Base-by-base conservation (phyloP, 2,797 vertebrate species). In the Pseudochaenichthys georgianus region DNA sequence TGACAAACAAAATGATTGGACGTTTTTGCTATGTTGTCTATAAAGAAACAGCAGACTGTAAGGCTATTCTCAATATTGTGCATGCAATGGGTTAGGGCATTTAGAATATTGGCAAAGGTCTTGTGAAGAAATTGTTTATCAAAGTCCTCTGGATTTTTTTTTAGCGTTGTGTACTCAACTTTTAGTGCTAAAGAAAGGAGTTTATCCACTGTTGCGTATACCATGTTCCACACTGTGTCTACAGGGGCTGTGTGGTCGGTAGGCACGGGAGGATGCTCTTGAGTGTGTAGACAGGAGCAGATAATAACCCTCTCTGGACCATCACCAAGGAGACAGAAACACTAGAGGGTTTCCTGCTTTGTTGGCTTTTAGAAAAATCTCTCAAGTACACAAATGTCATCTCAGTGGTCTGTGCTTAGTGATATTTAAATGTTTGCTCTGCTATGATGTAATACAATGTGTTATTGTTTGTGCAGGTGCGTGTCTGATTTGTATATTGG, bases 261-360 rank as follows among this genome's bases (percentile, higher is more conserved):
- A 82, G 70, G 50, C 70, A 63, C 31, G 53, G 60, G 66, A 65
- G 84, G 91, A 87, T 85, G 86, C 77, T 81, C 31, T 38, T 78
- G 80, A 85, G 75, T 81, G 81, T 85, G 89, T 61, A 76, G 80
- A 80, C 87, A 87, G 80, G 82, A 83, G 59, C 72, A 84, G 71
- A 87, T 94, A 95, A 94, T 80, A 91, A 92, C 86, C 73, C 94
- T 85, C 93, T 66, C 21, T 61, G 89, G 91, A 88, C 65, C 77
- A 74, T 93, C 85, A 75, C 93, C 89, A 90, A 79, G 91, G 95
- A 92, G 79, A 95, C 84, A 21, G 51, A 78, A 66, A 48, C 89
- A 81, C 87, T 64, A 19, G 82, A 81, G 92, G 72, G 60, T 70
- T 82, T 50, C 75, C 41, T 70, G 59, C 41, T 74, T 61, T 80